Evolutionary conservation across 2,113 vertebrate genomes (phyloP).

Genomic region (Tragulus kanchil): DNA sequence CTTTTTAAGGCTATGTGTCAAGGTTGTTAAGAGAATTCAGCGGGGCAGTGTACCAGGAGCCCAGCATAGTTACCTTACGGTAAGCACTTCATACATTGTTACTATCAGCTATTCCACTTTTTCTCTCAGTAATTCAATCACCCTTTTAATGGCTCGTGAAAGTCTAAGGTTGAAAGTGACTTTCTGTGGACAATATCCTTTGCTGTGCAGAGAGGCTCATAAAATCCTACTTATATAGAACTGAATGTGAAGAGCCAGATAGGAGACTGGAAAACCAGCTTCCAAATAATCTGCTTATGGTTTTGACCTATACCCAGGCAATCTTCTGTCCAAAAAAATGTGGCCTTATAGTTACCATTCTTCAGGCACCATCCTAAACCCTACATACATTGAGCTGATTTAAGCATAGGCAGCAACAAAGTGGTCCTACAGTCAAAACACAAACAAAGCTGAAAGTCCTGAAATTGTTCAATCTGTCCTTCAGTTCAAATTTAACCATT

Average conservation of each 20-base stretch:
- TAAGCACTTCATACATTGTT: background rate
- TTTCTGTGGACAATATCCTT: background rate
- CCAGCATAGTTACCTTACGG: background rate
- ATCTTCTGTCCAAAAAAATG: conserved; percentile 24
- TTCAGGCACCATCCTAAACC: background rate
- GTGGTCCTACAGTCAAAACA: background rate
- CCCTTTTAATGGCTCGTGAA: background rate
- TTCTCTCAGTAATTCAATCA: background rate
- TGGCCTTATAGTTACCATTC: background rate
- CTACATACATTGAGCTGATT: background rate
- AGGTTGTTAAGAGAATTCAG: background rate
- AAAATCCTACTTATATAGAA: background rate
- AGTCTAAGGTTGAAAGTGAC: background rate
- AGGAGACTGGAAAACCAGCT: conserved; percentile 23
- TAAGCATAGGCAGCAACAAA: background rate
- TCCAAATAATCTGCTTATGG: conserved; percentile 18
- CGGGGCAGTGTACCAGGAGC: background rate
- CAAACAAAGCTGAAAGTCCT: background rate
- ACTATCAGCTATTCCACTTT: background rate
- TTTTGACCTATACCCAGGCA: conserved; percentile 28
- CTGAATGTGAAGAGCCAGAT: background rate
- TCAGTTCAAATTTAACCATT: background rate
- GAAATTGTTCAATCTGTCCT: background rate
- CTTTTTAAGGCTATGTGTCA: conserved; percentile 1
- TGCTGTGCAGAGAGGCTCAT: background rate